A percentile compares a stretch with the other conserved stretches of the same genome.
Evolutionary conservation across 2,797 vertebrate species (phyloP).

Genomic region (Pseudomugil tenellus): DNA sequence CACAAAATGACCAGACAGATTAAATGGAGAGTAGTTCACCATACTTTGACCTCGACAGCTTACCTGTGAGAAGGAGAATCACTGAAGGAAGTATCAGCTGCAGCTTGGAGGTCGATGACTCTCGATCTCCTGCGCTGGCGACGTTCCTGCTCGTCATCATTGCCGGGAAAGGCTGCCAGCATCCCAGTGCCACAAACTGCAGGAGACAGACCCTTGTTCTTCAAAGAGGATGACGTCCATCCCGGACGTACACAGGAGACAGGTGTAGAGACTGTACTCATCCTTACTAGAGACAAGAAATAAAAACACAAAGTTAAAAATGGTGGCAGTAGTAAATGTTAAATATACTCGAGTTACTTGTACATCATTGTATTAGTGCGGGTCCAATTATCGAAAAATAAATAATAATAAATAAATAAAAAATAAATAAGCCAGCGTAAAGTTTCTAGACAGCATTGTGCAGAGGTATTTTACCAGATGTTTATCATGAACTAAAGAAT

Average conservation of each 20-base stretch:
- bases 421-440: too few species aligned
- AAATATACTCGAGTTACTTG: too few species aligned
- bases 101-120: constrained; percentile 84
- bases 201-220: constrained; percentile 72
- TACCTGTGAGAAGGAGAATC: constrained; percentile 82
- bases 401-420: too few species aligned
- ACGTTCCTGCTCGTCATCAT: constrained; percentile 91
- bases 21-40: too few species aligned
- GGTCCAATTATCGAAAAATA: too few species aligned
- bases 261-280: constrained; percentile 80
- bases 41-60: background rate
- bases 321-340: too few species aligned
- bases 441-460: too few species aligned
- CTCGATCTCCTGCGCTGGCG: constrained; percentile 88
- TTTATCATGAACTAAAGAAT: too few species aligned
- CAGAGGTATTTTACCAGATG: too few species aligned
- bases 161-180: constrained; percentile 85
- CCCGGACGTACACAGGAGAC: constrained; percentile 65
- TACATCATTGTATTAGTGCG: too few species aligned
- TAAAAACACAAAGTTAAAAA: background rate
- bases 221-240: constrained; percentile 69
- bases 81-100: constrained; percentile 73
- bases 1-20: background rate
- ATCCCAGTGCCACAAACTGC: constrained; percentile 82
- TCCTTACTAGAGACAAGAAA: constrained; percentile 48